A percentile compares a stretch with the other conserved stretches of the same genome.
phyloP scores from a whole-genome alignment of 2,113 vertebrate genomes.

The Petroica traversi region DNA sequence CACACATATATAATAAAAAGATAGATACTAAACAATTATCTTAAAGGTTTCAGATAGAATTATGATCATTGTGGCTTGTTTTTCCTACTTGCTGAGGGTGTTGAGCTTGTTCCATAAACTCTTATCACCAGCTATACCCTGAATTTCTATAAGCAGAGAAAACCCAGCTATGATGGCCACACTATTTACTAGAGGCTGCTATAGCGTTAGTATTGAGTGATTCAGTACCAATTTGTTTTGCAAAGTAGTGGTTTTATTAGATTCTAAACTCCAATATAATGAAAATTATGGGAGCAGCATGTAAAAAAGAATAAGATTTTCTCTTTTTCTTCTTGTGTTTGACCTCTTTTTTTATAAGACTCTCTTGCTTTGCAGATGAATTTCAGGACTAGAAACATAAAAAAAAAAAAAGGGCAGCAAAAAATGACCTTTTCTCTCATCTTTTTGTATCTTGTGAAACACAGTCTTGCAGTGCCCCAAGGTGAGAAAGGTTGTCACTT shows the following conservation, averaged over 20 bases:
- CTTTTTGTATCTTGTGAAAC: slow-evolving; percentile 50
- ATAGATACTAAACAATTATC: neutral
- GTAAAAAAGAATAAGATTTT: neutral
- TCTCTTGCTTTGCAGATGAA: neutral
- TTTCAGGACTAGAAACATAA: neutral
- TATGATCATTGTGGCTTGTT: accelerated
- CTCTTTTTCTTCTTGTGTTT: neutral
- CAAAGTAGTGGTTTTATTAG: neutral
- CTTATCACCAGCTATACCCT: neutral
- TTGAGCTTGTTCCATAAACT: neutral
- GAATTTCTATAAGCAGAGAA: neutral
- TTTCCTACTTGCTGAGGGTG: neutral
- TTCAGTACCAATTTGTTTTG: neutral
- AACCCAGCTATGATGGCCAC: neutral
- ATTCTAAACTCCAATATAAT: neutral
- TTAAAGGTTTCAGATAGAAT: neutral
- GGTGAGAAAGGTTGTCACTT: slow-evolving; percentile 52
- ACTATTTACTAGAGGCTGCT: neutral
- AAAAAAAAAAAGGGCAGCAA: neutral
- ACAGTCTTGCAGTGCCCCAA: slow-evolving; percentile 39
- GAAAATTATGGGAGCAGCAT: neutral
- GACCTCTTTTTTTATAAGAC: neutral
- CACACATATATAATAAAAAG: neutral
- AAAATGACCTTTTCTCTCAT: slow-evolving; percentile 58
- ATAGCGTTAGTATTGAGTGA: neutral